A percentile compares a stretch with the other conserved stretches of the same genome.
phyloP scores from a whole-genome alignment of 2,888 invertebrate species.

The Drosophila borealis region DNA sequence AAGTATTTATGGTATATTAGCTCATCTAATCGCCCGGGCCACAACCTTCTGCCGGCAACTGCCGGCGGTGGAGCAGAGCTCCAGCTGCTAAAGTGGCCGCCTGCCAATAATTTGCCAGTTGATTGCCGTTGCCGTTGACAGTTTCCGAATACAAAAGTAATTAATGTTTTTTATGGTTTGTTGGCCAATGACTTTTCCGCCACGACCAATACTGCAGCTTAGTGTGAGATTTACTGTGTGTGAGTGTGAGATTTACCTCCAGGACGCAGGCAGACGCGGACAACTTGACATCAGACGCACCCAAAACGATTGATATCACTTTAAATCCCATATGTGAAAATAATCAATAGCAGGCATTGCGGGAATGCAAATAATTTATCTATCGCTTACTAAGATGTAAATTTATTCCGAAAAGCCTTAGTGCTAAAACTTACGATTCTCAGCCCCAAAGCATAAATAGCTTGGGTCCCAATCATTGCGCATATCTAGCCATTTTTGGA shows the following conservation, averaged over 20 bases:
- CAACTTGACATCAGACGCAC: too few relatives aligned
- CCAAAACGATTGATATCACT: too few relatives aligned
- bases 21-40: conserved; percentile 28
- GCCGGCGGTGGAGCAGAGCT: not conserved
- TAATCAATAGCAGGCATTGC: too few relatives aligned
- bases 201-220: not conserved
- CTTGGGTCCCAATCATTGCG: too few relatives aligned
- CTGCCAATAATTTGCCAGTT: conserved; percentile 47
- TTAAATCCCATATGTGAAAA: too few relatives aligned
- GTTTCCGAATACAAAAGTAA: conserved; percentile 40
- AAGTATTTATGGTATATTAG: conserved; percentile 52
- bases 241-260: not conserved
- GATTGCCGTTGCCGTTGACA: conserved; percentile 52
- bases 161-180: conserved; percentile 51
- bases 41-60: not conserved
- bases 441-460: too few relatives aligned
- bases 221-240: not conserved
- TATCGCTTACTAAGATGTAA: too few relatives aligned
- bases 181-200: conserved; percentile 4
- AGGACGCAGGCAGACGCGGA: too few relatives aligned
- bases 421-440: too few relatives aligned
- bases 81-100: conserved; percentile 8
- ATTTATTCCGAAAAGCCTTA: too few relatives aligned
- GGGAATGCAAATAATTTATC: too few relatives aligned
- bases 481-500: too few relatives aligned